These are phyloP conservation scores for Cirrhinus mrigala DNA, from an alignment of 2,797 vertebrate genomes.

Conservation along the genomic window DNA sequence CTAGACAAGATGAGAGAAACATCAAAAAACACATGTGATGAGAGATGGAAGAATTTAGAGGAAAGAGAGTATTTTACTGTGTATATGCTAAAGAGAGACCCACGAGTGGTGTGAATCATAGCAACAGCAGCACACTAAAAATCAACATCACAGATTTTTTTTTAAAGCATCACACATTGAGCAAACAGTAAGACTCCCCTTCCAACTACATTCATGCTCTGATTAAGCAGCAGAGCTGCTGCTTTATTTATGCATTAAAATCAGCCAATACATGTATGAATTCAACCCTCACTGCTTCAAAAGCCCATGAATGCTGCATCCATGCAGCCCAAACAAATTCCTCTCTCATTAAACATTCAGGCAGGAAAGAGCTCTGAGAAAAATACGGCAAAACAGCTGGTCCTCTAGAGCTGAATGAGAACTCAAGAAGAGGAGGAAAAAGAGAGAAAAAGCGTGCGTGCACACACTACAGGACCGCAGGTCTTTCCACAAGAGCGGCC, in stretches of 20 bases:
- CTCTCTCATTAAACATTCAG: constrained; percentile 60
- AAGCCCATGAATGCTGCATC: constrained; percentile 48
- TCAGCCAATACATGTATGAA: constrained; percentile 38
- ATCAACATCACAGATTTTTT: neutral
- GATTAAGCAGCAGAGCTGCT: neutral
- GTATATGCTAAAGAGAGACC: neutral
- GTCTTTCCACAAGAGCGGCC: constrained; percentile 74
- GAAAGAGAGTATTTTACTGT: neutral
- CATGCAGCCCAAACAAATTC: constrained; percentile 58
- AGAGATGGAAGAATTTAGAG: neutral
- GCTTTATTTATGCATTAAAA: constrained; percentile 52
- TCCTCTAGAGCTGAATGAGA: constrained; percentile 52
- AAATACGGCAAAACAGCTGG: constrained; percentile 58
- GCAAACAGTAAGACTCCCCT: constrained; percentile 11
- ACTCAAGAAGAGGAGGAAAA: constrained; percentile 50
- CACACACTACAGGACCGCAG: constrained; percentile 70
- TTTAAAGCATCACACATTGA: constrained; percentile 15
- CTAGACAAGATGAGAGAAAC: neutral
- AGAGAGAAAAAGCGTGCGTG: constrained; percentile 59
- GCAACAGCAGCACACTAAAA: neutral
- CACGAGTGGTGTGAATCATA: neutral
- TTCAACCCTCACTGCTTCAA: constrained; percentile 51
- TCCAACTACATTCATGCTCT: constrained; percentile 18
- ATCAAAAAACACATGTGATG: neutral
- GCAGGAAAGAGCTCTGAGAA: constrained; percentile 40